Conservation (phyloP, 1,140 invertebrate genomes). For the Vollenhovia emeryi region DNA sequence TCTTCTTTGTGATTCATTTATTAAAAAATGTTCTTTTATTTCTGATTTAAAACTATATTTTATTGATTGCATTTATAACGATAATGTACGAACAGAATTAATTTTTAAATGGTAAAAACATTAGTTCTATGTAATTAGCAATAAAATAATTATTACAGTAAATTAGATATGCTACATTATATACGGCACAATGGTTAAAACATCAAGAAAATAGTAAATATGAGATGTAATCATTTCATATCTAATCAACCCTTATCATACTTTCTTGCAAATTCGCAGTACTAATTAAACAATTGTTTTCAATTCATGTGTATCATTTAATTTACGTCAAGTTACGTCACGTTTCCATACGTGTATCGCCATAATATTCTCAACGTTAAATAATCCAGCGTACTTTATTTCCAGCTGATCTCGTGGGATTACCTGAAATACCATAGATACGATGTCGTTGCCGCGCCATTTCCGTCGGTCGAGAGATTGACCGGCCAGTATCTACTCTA, state of each 20-base stretch:
- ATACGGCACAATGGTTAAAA: neutral
- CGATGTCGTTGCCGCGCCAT: neutral
- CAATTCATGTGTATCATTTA: neutral
- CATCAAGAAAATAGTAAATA: neutral
- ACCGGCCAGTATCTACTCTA: neutral
- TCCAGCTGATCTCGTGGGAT: neutral
- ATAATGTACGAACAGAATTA: neutral
- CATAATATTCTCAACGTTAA: neutral
- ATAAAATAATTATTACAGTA: neutral
- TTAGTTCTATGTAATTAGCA: no score
- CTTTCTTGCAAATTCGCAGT: neutral
- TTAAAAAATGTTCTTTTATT: neutral
- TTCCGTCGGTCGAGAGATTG: neutral
- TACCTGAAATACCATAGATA: slow-evolving; percentile 7
- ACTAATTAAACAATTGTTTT: neutral
- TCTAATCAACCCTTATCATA: neutral
- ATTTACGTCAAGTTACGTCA: neutral
- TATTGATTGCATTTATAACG: neutral
- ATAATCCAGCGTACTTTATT: slow-evolving; percentile 2
- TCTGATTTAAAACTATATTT: neutral
- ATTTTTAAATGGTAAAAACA: neutral
- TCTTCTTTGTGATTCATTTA: neutral
- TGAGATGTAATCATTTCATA: neutral
- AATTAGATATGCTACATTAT: neutral
- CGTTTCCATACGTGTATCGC: neutral